Evolutionary conservation across 1,140 invertebrate genomes (phyloP).

Genomic region (Pectinophora gossypiella): DNA sequence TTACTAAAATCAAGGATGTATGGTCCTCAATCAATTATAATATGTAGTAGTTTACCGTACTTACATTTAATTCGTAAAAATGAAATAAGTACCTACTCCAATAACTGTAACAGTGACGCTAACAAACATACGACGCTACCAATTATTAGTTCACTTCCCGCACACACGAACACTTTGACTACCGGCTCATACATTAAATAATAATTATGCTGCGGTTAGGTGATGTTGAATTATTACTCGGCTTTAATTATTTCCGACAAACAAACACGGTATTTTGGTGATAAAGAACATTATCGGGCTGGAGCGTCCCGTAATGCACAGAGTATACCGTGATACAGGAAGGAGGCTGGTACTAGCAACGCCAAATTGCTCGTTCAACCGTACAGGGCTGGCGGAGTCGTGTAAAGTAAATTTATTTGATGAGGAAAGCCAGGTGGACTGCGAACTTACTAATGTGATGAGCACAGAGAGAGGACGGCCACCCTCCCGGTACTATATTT

Average conservation of each 20-base stretch:
- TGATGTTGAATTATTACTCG: slow-evolving; percentile 1
- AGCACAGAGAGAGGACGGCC: no score
- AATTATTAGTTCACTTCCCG: not conserved
- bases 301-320: slow-evolving; percentile 10
- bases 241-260: not conserved
- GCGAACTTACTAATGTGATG: no score
- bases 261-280: slow-evolving; percentile 12
- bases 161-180: not conserved
- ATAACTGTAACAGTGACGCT: no score
- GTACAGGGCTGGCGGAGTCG: slow-evolving; percentile 21
- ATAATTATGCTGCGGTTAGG: slow-evolving; percentile 1
- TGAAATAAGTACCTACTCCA: no score
- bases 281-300: slow-evolving; percentile 30
- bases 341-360: slow-evolving; percentile 20
- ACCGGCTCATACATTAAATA: not conserved
- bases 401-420: no score
- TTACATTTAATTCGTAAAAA: no score
- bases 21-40: no score
- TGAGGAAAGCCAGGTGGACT: no score
- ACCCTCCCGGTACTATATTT: no score
- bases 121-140: no score
- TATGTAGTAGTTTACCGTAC: no score
- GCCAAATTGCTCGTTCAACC: slow-evolving; percentile 25
- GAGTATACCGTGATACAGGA: slow-evolving; percentile 22
- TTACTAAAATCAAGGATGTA: no score